Evolutionary conservation across 2,888 invertebrate species (phyloP), one percentile per base, ranked within the genome.

Genomic region (Pogonocherus hispidulus): DNA sequence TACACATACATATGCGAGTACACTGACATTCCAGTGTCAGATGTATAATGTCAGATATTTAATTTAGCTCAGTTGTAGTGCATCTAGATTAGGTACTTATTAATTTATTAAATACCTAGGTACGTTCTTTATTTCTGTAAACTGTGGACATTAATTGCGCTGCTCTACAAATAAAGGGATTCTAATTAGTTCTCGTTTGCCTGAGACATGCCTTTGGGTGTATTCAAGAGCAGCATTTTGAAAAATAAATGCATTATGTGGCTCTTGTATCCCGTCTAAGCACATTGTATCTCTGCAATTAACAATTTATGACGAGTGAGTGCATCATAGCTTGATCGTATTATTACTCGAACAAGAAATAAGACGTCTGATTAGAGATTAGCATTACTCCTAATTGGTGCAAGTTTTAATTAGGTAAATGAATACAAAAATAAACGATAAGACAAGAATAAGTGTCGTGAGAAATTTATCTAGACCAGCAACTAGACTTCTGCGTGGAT

Each of bases 381-480:
- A 32, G 32, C 32, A 32, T 32, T 32, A 11, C 32, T 11, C 11
- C 32, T 32, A 32, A 32, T 32, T 32, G 32, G 32, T 8, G 4
- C 32, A 32, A 3, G 32, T 11, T 9, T 8, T 32, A 32, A 32
- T 32, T 32, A 32, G 32, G 32, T 32, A 11, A 32, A 11, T 8
- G 32, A 32, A 11, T 32, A 32, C 32, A 32, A 22, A 22, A 51
- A n/a, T n/a, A n/a, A 23, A 22, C 22, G 23, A 23, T n/a, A 11
- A 23, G 49, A 11, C 49, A 8, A 5, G 49, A 51, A 23, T 51
- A 14, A 51, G n/a, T 32, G 32, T 35, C 52, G 52, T 54, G 52
- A 54, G 52, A 54, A 32, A 54, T 54, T 54, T 54, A 54, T 54
- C 52, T 54, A 52, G 52, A 54, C 32, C 27, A n/a, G n/a, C n/a